phyloP scores from a whole-genome alignment of 2,888 invertebrate species.

The Escarpia spicata region DNA sequence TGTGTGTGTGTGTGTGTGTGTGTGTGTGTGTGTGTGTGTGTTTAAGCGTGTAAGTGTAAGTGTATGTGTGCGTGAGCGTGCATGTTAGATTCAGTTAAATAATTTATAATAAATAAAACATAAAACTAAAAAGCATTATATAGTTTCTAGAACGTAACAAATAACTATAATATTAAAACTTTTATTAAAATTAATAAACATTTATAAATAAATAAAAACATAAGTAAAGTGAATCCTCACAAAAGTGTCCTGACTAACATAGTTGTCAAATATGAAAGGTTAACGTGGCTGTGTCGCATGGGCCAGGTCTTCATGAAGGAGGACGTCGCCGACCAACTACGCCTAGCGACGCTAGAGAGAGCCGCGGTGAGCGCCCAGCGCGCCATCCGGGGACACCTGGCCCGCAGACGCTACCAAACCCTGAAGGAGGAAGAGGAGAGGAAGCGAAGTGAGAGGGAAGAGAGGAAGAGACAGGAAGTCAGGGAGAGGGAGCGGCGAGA shows the following conservation, averaged over 20 bases:
- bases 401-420: background rate
- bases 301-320: slow-evolving; percentile 1
- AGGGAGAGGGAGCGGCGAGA: background rate
- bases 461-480: background rate
- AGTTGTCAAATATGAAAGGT: background rate
- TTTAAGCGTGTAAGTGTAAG: too few relatives aligned
- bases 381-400: background rate
- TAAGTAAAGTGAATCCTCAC: too few relatives aligned
- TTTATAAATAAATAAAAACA: slow-evolving; percentile 25
- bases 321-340: background rate
- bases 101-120: too few relatives aligned
- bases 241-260: too few relatives aligned
- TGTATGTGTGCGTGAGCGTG: too few relatives aligned
- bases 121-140: too few relatives aligned
- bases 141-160: too few relatives aligned
- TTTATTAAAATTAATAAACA: too few relatives aligned
- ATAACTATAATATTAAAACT: too few relatives aligned
- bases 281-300: background rate
- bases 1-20: too few relatives aligned
- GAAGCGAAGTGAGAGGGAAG: background rate
- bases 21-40: too few relatives aligned
- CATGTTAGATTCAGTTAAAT: slow-evolving; percentile 59
- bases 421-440: background rate
- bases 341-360: background rate
- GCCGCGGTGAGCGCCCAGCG: background rate